Evolutionary conservation across 2,113 vertebrate genomes (phyloP).

Genomic region (Azemiops feae): DNA sequence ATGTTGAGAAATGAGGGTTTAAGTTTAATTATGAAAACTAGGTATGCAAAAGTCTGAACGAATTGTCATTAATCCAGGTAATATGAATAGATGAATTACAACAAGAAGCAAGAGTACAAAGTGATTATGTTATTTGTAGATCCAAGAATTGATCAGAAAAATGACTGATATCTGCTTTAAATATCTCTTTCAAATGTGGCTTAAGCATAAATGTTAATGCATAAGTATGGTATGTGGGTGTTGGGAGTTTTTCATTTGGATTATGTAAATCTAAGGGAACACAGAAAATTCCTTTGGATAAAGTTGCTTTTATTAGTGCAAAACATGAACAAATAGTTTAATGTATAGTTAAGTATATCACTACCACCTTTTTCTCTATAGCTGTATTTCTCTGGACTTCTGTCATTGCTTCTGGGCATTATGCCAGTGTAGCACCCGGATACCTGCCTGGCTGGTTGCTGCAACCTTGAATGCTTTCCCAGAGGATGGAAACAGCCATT

Average conservation of each 20-base stretch:
- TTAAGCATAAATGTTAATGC: background rate
- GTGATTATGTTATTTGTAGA: background rate
- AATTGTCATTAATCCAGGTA: background rate
- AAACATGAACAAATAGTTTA: background rate
- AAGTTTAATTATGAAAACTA: background rate
- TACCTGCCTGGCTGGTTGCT: background rate
- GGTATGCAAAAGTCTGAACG: background rate
- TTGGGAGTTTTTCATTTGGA: background rate
- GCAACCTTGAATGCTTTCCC: background rate
- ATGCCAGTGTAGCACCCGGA: background rate
- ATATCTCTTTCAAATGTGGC: background rate
- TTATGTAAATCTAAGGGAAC: background rate
- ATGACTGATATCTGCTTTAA: background rate
- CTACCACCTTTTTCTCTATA: background rate
- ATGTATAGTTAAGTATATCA: background rate
- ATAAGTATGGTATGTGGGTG: background rate
- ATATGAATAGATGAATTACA: background rate
- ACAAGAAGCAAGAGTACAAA: background rate
- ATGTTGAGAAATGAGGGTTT: background rate
- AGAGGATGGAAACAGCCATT: background rate
- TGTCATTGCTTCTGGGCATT: background rate
- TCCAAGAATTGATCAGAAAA: background rate
- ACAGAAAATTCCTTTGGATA: background rate
- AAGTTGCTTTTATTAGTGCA: background rate
- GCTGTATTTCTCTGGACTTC: background rate